Base-by-base conservation (phyloP, 2,113 vertebrate species). In the Ia io region DNA sequence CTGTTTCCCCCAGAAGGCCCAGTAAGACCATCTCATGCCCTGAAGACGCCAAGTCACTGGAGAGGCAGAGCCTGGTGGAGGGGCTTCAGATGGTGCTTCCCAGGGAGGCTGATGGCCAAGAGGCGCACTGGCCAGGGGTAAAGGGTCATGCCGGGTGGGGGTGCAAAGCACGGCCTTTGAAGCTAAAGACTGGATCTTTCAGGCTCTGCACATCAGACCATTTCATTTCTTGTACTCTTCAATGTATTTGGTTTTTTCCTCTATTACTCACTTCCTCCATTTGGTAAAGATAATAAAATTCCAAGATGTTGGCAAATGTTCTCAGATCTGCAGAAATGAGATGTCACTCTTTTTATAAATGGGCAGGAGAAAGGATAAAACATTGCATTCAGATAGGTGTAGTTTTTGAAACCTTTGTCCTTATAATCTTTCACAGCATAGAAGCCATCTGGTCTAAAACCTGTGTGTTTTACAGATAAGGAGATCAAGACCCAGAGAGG, bases 401-500 rank as follows among this genome's bases (percentile, higher is more conserved):
- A 69, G 69, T 59, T 90, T 91, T 22, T 2, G 6, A 35, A 85
- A 91, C 8, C 11, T 49, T 92, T 73, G 25, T 53, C 47, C 28
- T 91, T 84, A 84, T 63, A 32, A 42, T 86, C 16, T 32, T 89
- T 95, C 42, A 30, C 4, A 44, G n/a, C 35, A 56, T 13, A 28
- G 28, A 42, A 59, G 53, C 30, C 14, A 86, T 65, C 35, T 82
- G 61, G 17, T 69, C n/a, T 76, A 77, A 53, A 53, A 42, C 40
- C 32, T 9, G 22, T 76, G 84, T n/a, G 59, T 76, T 95, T 94
- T 80, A 63, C 25, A 74, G 65, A 90, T 63, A 84, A 92, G 67
- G n/a, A 93, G 13, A 53, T 5, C 42, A 32, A 86, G 53, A 61
- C 30, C 7, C 32, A 82, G 42, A 30, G 10, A 47, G 30, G 10